phyloP scores from a whole-genome alignment of 2,113 vertebrate genomes.

The Erythrocercus mccallii region DNA sequence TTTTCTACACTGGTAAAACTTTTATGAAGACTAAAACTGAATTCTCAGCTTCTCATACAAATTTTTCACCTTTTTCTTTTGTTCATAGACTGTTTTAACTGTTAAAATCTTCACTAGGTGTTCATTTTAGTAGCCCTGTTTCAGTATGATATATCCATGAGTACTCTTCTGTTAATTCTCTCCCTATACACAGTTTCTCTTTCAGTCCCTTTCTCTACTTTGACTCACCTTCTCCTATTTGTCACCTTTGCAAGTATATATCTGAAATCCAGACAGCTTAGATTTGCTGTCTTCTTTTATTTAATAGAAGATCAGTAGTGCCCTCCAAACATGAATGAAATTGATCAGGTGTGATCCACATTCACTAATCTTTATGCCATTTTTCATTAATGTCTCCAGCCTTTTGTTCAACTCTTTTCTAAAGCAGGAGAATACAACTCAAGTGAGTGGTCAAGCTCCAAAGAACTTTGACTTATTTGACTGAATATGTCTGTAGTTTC shows the following conservation, averaged over 20 bases:
- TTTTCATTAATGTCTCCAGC: not conserved
- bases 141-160: not conserved
- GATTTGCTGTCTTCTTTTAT: not conserved
- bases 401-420: not conserved
- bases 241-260: not conserved
- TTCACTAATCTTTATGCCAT: not conserved
- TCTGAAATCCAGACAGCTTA: not conserved
- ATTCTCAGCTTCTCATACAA: not conserved
- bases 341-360: not conserved
- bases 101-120: not conserved
- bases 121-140: not conserved
- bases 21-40: not conserved
- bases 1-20: not conserved
- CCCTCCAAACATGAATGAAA: not conserved
- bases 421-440: not conserved
- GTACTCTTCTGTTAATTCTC: not conserved
- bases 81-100: not conserved
- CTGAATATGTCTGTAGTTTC: not conserved
- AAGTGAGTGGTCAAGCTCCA: not conserved
- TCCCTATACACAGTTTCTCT: not conserved
- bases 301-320: not conserved
- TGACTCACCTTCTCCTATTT: not conserved
- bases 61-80: not conserved
- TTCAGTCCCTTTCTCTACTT: not conserved
- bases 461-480: not conserved